Evolutionary conservation across 2,797 vertebrate genomes (phyloP).

Genomic region (Anableps anableps): DNA sequence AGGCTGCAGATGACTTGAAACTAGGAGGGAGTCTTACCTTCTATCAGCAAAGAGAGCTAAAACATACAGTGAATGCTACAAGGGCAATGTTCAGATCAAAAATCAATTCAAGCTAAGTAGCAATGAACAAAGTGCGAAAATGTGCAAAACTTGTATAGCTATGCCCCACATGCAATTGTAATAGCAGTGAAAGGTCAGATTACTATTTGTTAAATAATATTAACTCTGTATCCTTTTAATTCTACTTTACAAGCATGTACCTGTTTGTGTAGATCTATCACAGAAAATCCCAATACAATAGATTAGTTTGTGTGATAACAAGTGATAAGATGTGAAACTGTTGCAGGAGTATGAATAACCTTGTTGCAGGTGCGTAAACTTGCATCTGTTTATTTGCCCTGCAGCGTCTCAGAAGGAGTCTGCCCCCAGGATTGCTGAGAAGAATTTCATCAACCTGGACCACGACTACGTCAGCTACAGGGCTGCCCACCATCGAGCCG

Average conservation of each 20-base stretch:
- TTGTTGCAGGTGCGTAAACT: background rate
- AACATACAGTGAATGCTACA: no score
- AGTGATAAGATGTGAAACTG: background rate
- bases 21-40: no score
- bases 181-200: no score
- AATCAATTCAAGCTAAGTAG: no score
- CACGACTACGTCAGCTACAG: slow-evolving; percentile 97
- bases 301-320: background rate
- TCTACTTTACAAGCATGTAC: background rate
- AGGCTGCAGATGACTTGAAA: no score
- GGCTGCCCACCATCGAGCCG: slow-evolving; percentile 93
- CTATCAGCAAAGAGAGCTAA: no score
- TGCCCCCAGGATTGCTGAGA: slow-evolving; percentile 91
- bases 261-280: no score
- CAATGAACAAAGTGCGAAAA: no score
- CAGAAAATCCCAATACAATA: background rate
- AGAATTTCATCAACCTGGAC: slow-evolving; percentile 97
- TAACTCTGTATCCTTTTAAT: background rate
- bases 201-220: background rate
- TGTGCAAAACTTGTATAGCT: no score
- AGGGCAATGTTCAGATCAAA: no score
- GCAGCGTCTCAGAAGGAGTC: slow-evolving; percentile 90
- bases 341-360: background rate
- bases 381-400: slow-evolving; percentile 8
- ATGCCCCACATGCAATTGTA: no score